These are phyloP conservation scores for Collichthys lucidus DNA, from an alignment of 2,113 vertebrate genomes.

Conservation along the genomic window DNA sequence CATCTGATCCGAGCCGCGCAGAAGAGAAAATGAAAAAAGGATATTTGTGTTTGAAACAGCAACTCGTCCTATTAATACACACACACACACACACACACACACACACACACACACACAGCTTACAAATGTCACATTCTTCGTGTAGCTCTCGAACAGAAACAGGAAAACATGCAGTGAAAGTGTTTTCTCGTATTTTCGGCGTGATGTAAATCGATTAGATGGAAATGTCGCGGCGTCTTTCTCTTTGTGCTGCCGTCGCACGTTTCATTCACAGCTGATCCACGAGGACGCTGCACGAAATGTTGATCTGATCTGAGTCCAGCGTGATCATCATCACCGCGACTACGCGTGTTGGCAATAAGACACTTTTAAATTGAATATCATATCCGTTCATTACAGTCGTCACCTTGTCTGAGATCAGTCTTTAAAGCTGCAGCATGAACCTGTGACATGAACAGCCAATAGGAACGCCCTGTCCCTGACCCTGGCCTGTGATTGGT, in stretches of 20 bases:
- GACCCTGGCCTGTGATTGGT: too few relatives aligned
- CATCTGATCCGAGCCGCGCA: constrained; percentile 1
- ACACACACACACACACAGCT: neutral
- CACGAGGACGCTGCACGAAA: neutral
- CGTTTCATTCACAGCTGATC: neutral
- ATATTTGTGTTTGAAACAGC: constrained; percentile 32
- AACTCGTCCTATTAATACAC: constrained; percentile 11
- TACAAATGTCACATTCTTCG: constrained; percentile 23
- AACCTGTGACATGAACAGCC: too few relatives aligned
- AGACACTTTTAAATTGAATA: too few relatives aligned
- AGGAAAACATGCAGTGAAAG: neutral
- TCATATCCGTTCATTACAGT: too few relatives aligned
- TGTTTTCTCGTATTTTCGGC: neutral
- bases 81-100: neutral
- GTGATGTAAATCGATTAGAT: neutral
- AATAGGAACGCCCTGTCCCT: too few relatives aligned
- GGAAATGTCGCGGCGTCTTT: neutral
- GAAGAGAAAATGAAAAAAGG: constrained; percentile 24
- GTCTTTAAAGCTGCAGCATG: neutral
- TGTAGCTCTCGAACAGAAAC: neutral
- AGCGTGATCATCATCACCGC: too few relatives aligned
- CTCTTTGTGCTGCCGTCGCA: neutral
- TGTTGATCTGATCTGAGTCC: neutral
- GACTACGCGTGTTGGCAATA: neutral
- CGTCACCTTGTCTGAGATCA: neutral